These are phyloP conservation scores for Propithecus perrieri DNA, from an alignment of 2,797 vertebrate species.

Conservation along the genomic window DNA sequence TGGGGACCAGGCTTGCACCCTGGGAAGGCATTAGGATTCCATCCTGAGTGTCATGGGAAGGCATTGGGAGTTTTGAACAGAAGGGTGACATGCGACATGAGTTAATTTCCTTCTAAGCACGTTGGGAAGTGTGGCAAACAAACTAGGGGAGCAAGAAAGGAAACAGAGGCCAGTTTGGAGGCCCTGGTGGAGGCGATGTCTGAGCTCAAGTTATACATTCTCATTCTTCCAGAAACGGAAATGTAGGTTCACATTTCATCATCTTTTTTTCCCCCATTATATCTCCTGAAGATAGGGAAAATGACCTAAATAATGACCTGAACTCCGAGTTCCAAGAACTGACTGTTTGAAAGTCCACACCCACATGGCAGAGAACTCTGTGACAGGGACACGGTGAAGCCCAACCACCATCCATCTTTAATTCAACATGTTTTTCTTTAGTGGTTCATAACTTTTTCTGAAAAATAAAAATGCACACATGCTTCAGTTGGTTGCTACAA, in stretches of 20 bases:
- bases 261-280: too few species aligned
- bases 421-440: not conserved
- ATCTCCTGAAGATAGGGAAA: not conserved
- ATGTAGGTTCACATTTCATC: not conserved
- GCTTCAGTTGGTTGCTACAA: not conserved
- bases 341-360: not conserved
- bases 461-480: not conserved
- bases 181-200: accelerated
- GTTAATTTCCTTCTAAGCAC: not conserved
- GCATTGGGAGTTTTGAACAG: not conserved
- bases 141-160: not conserved
- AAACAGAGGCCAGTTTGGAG: not conserved
- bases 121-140: not conserved
- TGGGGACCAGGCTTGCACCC: not conserved
- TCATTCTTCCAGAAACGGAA: not conserved
- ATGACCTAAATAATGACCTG: not conserved
- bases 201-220: not conserved
- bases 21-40: not conserved
- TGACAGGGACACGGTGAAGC: not conserved
- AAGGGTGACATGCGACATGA: not conserved
- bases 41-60: not conserved
- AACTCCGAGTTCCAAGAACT: not conserved
- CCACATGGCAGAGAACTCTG: not conserved
- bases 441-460: not conserved
- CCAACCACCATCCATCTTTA: not conserved